Conservation (phyloP, 1,140 invertebrate species). For the Platyura marginata region DNA sequence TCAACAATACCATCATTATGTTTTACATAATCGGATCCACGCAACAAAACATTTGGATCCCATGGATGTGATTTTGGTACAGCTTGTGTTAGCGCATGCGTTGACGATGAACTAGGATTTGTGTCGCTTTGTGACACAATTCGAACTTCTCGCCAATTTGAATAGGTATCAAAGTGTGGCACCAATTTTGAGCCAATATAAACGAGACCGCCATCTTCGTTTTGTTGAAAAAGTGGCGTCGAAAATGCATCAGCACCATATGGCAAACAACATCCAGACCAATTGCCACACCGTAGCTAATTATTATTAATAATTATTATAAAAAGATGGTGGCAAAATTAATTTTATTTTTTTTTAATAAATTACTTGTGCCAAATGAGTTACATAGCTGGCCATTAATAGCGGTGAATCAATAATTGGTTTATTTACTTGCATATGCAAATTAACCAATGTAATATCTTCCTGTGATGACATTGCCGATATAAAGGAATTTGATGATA, state of each 20-base stretch:
- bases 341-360: background rate
- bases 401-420: conserved; percentile 84
- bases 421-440: conserved; percentile 89
- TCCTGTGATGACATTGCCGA: conserved; percentile 88
- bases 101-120: background rate
- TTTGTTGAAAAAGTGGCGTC: conserved; percentile 50
- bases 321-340: background rate
- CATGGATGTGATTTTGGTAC: conserved; percentile 23
- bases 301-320: conserved; percentile 4
- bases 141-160: conserved; percentile 28
- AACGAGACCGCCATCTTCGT: conserved; percentile 51
- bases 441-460: conserved; percentile 79
- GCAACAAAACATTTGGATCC: conserved; percentile 23
- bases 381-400: conserved; percentile 86
- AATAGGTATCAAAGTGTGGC: conserved; percentile 22
- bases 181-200: conserved; percentile 40
- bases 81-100: conserved; percentile 4
- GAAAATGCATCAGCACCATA: conserved; percentile 51
- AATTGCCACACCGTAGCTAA: conserved; percentile 43
- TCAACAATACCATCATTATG: conserved; percentile 18
- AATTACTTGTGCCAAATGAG: conserved; percentile 72
- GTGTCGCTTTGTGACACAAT: conserved; percentile 15
- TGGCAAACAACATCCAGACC: conserved; percentile 48
- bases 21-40: conserved; percentile 20
- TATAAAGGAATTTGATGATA: conserved; percentile 74